Base-by-base conservation (phyloP, 2,113 vertebrate species). In the Haemorhous mexicanus region DNA sequence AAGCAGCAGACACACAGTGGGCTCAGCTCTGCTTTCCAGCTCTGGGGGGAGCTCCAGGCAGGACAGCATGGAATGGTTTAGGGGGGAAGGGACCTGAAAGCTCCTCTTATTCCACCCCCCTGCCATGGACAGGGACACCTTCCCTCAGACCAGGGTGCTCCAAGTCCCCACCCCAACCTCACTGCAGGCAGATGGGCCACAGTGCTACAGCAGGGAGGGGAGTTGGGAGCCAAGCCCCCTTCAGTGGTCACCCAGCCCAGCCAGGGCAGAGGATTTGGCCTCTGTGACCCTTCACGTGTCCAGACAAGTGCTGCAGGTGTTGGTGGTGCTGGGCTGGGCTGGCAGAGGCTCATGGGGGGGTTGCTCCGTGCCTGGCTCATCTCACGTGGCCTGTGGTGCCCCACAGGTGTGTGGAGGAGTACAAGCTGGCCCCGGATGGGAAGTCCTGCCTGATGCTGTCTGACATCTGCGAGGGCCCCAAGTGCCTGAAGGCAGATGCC, bases 361-460 rank as follows among this genome's bases (percentile, higher is more conserved):
- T 22, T 0, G 46, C 23, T 35, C 24, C 27, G 17, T 22, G 10
- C 52, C 37, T 35, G 67, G 70, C 62, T 32, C 17, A 0, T 32
- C 87, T 97, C 78, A 96, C 12, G 0, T 33, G 5, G 37, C 37
- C 50, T 9, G 1, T 30, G 97, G 68, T 81, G 89, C 59, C 61
- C 82, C 27, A 6, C 96, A 99, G 99, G 70, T 99, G 99, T 10
- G 99, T 99, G 83, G 99, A 99, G 97, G 99, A 99, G 91, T 99
- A 99, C 97, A 99, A 98, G 90, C 98, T 99, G 95, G 98, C 99
- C 33, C 98, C 98, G 0, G 99, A 99, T 63, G 98, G 99, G n/a
- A 99, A 99, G 79, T 99, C 99, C 91, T 99, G 99, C 95, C 95
- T 99, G 58, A 98, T 99, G 97, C 98, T 99, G 83, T 98, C 99